Conservation (phyloP, 2,888 invertebrate genomes). For the Tachina fera region DNA sequence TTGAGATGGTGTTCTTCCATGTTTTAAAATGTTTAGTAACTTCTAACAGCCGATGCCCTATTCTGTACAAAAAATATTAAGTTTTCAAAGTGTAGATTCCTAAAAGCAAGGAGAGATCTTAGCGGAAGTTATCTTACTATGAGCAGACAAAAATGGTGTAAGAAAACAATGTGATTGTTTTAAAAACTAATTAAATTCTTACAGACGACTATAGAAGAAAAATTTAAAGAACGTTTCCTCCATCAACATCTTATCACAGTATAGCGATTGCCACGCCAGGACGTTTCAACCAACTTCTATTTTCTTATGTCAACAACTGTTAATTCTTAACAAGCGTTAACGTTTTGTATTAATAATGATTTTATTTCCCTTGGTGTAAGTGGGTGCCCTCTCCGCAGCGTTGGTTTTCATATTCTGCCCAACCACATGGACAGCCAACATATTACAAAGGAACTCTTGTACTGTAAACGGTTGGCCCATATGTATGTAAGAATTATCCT, state of each 20-base stretch:
- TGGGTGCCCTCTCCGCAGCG: no score
- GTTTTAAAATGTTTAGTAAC: background rate
- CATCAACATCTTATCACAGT: background rate
- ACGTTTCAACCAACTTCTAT: background rate
- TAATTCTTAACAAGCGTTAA: background rate
- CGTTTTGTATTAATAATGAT: no score
- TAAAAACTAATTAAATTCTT: constrained; percentile 55
- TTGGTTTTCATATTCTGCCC: no score
- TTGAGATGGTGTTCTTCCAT: no score
- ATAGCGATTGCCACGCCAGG: background rate
- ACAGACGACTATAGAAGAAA: constrained; percentile 12
- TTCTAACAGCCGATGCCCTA: background rate
- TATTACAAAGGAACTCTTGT: background rate
- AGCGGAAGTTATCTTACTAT: background rate
- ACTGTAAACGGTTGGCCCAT: background rate
- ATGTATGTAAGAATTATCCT: background rate
- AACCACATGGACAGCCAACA: background rate
- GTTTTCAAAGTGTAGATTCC: background rate
- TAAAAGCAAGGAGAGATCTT: background rate
- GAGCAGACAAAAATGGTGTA: constrained; percentile 22
- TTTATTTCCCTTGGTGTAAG: no score
- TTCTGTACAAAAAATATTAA: background rate
- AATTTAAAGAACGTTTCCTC: background rate
- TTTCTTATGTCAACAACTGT: no score
- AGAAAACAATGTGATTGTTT: constrained; percentile 58